Conservation (phyloP, 2,888 invertebrate species). For the Yponomeuta cagnagella region DNA sequence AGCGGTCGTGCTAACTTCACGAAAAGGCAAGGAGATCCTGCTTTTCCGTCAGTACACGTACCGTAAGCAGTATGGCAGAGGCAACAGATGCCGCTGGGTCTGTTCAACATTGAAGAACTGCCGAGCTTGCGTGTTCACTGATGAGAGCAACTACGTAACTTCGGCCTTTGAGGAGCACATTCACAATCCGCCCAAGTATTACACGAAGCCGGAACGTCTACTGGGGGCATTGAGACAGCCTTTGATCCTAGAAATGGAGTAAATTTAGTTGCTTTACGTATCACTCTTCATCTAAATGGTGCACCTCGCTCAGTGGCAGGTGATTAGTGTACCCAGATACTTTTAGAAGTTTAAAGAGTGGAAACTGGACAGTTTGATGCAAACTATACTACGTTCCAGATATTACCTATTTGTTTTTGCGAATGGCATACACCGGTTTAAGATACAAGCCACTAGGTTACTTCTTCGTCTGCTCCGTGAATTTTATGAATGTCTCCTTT, state of each 20-base stretch:
- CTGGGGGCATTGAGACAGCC: slow-evolving; percentile 49
- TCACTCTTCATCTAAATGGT: no score
- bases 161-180: slow-evolving; percentile 49
- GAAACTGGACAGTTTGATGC: background rate
- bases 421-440: no score
- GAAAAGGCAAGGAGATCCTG: slow-evolving; percentile 63
- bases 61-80: slow-evolving; percentile 51
- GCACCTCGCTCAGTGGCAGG: no score
- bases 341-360: background rate
- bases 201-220: slow-evolving; percentile 52
- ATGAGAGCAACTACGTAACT: slow-evolving; percentile 42
- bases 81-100: slow-evolving; percentile 48
- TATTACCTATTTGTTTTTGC: background rate
- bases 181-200: slow-evolving; percentile 63
- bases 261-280: background rate
- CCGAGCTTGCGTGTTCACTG: slow-evolving; percentile 53
- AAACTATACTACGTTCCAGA: background rate
- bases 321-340: no score
- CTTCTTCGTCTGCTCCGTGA: no score
- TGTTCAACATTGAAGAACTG: slow-evolving; percentile 64
- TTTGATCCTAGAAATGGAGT: slow-evolving; percentile 36
- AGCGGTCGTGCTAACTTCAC: slow-evolving; percentile 55
- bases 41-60: slow-evolving; percentile 58
- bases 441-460: no score
- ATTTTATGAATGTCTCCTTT: no score